Conservation (phyloP, 2,113 vertebrate species). For the Oostethus manadensis region DNA sequence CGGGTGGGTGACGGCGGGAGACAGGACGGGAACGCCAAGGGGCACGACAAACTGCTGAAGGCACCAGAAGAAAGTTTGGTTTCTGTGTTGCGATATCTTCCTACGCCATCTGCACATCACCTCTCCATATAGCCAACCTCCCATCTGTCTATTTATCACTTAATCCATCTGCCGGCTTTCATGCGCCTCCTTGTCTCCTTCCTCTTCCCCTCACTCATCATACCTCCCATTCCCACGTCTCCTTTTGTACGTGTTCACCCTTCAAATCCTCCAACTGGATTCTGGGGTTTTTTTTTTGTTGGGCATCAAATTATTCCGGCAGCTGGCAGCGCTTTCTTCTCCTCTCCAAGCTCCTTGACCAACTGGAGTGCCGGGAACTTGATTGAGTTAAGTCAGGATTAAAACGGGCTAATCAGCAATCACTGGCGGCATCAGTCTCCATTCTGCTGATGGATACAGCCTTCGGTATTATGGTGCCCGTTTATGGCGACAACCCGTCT, state of each 20-base stretch:
- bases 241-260: conserved; percentile 16
- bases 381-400: conserved; percentile 27
- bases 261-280: conserved; percentile 32
- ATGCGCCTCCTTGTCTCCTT: conserved; percentile 53
- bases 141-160: conserved; percentile 71
- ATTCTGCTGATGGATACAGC: no score
- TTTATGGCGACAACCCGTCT: no score
- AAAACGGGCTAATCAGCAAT: no score
- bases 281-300: conserved; percentile 12
- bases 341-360: conserved; percentile 34
- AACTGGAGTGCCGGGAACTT: conserved; percentile 12
- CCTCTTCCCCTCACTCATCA: conserved; percentile 11
- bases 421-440: no score
- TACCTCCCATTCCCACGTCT: conserved; percentile 20
- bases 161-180: conserved; percentile 60
- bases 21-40: conserved; percentile 17
- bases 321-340: conserved; percentile 21
- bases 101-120: conserved; percentile 52
- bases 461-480: no score
- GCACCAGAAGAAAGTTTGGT: conserved; percentile 31
- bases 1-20: not conserved
- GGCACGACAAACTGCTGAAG: conserved; percentile 30
- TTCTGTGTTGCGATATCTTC: conserved; percentile 38
- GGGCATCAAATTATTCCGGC: not conserved
- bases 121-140: conserved; percentile 64